phyloP scores from a whole-genome alignment of 2,113 vertebrate genomes.

The Catharus fuscescens region DNA sequence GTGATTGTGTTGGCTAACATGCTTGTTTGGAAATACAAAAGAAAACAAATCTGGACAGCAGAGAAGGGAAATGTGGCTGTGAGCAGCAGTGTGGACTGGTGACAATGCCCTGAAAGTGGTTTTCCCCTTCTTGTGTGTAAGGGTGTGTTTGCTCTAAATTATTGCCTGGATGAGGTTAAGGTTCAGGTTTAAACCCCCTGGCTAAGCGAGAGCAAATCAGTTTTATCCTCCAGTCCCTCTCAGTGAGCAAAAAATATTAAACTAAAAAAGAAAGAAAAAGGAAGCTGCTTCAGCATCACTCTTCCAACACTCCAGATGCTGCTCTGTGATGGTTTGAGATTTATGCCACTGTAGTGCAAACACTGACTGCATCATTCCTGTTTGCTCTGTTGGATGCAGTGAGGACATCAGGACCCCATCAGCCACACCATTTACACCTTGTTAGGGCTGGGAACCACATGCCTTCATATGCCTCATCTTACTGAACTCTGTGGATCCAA shows the following conservation, averaged over 20 bases:
- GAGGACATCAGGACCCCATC: not conserved
- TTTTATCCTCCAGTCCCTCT: not conserved
- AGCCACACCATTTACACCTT: not conserved
- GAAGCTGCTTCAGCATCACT: not conserved
- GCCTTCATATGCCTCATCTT: not conserved
- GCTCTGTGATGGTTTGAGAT: not conserved
- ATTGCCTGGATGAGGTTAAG: not conserved
- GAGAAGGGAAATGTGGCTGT: not conserved
- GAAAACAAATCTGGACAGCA: not conserved
- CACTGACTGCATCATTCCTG: not conserved
- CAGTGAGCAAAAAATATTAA: not conserved
- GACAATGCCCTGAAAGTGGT: not conserved
- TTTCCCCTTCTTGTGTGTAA: not conserved
- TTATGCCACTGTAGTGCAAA: not conserved
- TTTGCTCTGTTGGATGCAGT: not conserved
- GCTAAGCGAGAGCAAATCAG: not conserved
- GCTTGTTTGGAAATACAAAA: not conserved
- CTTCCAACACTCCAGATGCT: not conserved
- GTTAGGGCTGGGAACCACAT: not conserved
- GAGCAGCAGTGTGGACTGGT: not conserved
- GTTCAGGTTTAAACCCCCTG: not conserved
- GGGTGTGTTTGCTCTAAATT: not conserved
- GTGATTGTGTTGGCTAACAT: conserved; percentile 19
- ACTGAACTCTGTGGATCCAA: not conserved
- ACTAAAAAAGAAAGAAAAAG: not conserved